Evolutionary conservation across 2,797 vertebrate genomes (phyloP).

Genomic region (Ispidina picta): DNA sequence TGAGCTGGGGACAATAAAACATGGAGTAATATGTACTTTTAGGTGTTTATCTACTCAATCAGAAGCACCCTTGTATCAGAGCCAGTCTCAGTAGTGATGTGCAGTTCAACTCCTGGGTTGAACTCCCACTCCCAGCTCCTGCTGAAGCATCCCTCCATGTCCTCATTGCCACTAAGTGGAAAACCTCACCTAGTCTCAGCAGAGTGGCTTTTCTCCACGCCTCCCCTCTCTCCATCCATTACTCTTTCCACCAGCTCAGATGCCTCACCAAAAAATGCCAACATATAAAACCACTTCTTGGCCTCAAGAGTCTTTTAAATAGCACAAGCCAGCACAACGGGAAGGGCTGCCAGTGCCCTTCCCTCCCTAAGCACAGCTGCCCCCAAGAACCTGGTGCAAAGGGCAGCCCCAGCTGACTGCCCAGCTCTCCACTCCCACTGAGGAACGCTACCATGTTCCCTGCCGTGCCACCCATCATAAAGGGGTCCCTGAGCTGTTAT

Average conservation of each 20-base stretch:
- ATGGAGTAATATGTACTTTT: neutral
- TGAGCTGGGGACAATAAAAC: neutral
- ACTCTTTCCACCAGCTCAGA: neutral
- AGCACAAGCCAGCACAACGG: neutral
- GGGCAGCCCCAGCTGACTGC: conserved; percentile 10
- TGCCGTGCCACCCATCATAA: conserved; percentile 61
- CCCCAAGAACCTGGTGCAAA: neutral
- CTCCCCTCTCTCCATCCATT: neutral
- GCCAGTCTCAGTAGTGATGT: neutral
- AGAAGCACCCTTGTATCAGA: neutral
- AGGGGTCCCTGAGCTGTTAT: conserved; percentile 79
- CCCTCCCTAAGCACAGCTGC: neutral
- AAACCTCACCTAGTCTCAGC: neutral
- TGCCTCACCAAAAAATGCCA: neutral
- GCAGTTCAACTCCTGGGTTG: neutral
- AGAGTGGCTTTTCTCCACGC: neutral
- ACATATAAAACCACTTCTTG: neutral
- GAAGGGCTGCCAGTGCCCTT: neutral
- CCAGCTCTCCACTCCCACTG: neutral
- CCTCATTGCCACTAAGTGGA: neutral
- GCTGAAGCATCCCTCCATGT: neutral
- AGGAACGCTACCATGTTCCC: conserved; percentile 42
- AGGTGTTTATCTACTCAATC: neutral
- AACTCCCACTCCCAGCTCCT: neutral
- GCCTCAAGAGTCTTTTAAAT: neutral